Evolutionary conservation across 2,113 vertebrate species (phyloP), one percentile per base, ranked within the genome.

Genomic region (Leptosomus discolor): DNA sequence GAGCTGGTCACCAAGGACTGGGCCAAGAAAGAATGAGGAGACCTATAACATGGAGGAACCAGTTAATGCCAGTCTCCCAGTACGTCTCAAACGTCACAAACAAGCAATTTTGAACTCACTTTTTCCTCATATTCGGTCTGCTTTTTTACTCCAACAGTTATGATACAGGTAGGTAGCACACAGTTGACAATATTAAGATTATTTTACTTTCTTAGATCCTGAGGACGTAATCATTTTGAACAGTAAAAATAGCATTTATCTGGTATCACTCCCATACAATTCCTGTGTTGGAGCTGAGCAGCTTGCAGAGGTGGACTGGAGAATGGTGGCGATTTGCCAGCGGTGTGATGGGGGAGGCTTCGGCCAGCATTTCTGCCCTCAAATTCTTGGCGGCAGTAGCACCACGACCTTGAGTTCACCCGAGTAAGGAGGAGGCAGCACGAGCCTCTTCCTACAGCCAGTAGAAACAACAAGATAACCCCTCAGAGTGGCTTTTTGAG

Each of bases 341-440:
- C 26, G 17, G 6, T 60, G 20, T 19, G 21, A n/a, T 16, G 8
- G 46, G 11, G 0, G 1, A 74, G 43, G 56, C 20, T 54, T 70
- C 1, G 1, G 14, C 15, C 8, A 34, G 21, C 43, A 76, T 64
- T 80, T 75, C 36, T 34, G 34, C 11, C 50, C 56, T 90, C 41
- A n/a, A 48, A 53, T 45, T 82, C 43, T 39, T 82, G 56, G 15
- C 3, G 4, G 56, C 1, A 1, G 27, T 16, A 29, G 15, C 15
- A 16, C 20, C 0, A 4, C 61, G 23, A 63, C 46, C 34, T 54
- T 34, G 19, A n/a, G 32, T 6, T 68, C 32, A 68, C 12, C 17
- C 54, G 68, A 37, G 22, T 2, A 3, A 19, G 50, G 19, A 68
- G 4, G 41, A 51, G 20, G 54, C 0, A 1, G 6, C 24, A 21